Conservation (phyloP, 2,113 vertebrate species). For the Pterocles orientalis region DNA sequence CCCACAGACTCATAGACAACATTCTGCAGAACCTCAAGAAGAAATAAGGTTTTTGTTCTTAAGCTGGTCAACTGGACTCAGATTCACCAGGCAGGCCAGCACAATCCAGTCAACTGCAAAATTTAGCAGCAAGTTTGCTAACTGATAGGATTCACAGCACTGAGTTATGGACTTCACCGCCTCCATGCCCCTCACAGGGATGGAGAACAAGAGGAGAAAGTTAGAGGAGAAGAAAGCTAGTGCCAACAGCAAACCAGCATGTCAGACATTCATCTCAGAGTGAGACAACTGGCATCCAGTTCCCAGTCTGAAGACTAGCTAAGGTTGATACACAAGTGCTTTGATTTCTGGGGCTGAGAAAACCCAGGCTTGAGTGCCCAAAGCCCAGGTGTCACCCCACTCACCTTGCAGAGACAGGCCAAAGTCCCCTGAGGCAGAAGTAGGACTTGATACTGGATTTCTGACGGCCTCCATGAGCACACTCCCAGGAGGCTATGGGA, state of each 20-base stretch:
- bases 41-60: neutral
- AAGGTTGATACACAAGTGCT: neutral
- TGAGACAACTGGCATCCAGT: neutral
- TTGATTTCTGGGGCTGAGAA: neutral
- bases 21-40: neutral
- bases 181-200: neutral
- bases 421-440: neutral
- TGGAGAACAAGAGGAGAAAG: neutral
- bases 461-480: neutral
- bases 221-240: neutral
- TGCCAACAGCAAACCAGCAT: neutral
- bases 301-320: neutral
- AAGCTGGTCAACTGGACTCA: neutral
- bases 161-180: neutral
- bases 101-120: neutral
- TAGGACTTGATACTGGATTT: neutral
- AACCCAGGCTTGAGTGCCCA: neutral
- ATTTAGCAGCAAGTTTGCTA: neutral
- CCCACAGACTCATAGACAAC: neutral
- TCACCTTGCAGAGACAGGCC: neutral
- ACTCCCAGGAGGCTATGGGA: neutral
- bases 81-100: neutral
- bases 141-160: neutral
- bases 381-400: neutral
- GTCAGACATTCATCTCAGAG: neutral